Base-by-base conservation (phyloP, 2,888 invertebrate genomes). In the Achlya flavicornis region DNA sequence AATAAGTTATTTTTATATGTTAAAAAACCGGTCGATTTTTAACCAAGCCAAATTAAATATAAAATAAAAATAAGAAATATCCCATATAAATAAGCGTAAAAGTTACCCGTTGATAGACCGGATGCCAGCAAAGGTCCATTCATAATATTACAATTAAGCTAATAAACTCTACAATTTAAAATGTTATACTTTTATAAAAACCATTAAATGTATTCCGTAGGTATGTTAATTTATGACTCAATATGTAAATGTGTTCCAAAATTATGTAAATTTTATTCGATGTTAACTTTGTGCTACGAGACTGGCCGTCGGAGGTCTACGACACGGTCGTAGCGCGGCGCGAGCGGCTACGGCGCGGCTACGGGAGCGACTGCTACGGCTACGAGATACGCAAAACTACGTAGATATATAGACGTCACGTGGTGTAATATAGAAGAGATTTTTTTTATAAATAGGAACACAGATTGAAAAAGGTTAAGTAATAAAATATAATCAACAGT, bases 341-440 rank as follows among this genome's bases (percentile, higher is more conserved):
- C 81, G 79, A 65, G 71, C 77, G 78, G 66, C 86, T 81, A 85
- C 87, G 81, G 62, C 78, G 75, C 72, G 71, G 69, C 64, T 62
- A 59, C 70, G 86, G 91, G 91, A 89, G 89, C 84, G 68, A 87
- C 87, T 86, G 87, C 88, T 87, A 87, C 88, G 84, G 72, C 78
- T 86, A 85, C 88, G 83, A 65, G 64, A 75, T 76, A 78, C 76
- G 71, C 61, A 68, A 62, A 63, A 72, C 70, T 64, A 66, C 5
- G 35, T 26, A 62, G 38, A 58, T 35, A 67, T 62, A n/a, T 57
- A 3, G 1, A 41, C 41, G 41, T 41, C 4, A 4, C 4, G 3
- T 41, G 2, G 3, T 3, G 11, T 38, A 8, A 3, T 41, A 41
- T 8, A 41, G 10, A 10, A 3, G 38, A n/a, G n/a, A n/a, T 10